Conservation (phyloP, 2,888 invertebrate species). For the Cartodere bifasciata region DNA sequence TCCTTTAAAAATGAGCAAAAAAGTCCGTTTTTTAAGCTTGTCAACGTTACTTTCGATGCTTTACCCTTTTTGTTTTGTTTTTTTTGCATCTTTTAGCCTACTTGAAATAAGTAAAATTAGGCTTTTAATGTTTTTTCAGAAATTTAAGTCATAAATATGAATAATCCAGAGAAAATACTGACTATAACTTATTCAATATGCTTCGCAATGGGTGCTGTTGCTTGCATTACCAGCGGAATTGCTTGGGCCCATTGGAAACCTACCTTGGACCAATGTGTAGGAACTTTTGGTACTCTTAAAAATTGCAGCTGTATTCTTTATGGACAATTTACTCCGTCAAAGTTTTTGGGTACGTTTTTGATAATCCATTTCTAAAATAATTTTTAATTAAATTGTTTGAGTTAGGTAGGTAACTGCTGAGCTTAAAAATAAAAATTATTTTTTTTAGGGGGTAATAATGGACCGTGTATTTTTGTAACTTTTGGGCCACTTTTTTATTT, state of each 20-base stretch:
- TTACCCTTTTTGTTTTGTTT: too few species aligned
- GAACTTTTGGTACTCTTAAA: too few species aligned
- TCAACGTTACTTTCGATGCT: too few species aligned
- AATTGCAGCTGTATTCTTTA: conserved; percentile 60
- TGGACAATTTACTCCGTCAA: conserved; percentile 45
- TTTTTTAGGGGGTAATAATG: conserved; percentile 48
- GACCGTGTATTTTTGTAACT: conserved; percentile 53
- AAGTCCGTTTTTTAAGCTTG: too few species aligned
- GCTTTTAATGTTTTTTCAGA: too few species aligned
- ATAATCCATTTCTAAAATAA: too few species aligned
- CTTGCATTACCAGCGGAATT: conserved; percentile 42
- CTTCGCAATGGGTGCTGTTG: conserved; percentile 23
- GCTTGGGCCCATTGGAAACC: conserved; percentile 57
- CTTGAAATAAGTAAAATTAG: too few species aligned
- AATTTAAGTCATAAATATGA: conserved; percentile 25
- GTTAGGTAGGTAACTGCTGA: too few species aligned
- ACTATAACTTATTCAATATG: conserved; percentile 26
- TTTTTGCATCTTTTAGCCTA: too few species aligned
- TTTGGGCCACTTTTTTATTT: conserved; percentile 52
- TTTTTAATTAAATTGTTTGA: too few species aligned
- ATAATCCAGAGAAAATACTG: conserved; percentile 29
- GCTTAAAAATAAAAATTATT: too few species aligned
- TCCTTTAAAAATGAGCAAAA: too few species aligned
- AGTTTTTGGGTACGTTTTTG: conserved; percentile 41
- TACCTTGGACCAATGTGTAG: conserved; percentile 51